A percentile compares a stretch with the other conserved stretches of the same genome.
phyloP scores from a whole-genome alignment of 2,797 vertebrate genomes.

The Strix occidentalis region DNA sequence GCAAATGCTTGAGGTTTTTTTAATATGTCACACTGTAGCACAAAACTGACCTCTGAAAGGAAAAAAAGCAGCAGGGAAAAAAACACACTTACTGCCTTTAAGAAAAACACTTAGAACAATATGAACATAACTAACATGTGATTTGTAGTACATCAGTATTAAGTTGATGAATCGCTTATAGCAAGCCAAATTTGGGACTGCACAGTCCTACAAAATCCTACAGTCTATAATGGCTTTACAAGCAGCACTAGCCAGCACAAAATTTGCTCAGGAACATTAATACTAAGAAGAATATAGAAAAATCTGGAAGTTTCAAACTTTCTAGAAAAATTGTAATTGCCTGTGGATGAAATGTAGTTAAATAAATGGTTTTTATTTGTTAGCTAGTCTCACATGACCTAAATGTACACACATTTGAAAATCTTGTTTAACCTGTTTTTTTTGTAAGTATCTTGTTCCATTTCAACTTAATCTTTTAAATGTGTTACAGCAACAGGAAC shows the following conservation, averaged over 20 bases:
- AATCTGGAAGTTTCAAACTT: not conserved
- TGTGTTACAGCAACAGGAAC: conserved; percentile 20
- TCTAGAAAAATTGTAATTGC: not conserved
- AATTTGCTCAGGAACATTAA: not conserved
- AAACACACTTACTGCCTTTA: not conserved
- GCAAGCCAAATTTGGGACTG: not conserved
- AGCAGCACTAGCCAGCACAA: not conserved
- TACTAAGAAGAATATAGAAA: not conserved
- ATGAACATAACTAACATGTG: not conserved
- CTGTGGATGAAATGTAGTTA: not conserved
- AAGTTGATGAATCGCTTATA: not conserved
- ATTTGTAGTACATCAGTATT: not conserved
- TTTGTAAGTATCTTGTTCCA: not conserved
- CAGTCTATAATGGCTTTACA: not conserved
- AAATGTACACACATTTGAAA: not conserved
- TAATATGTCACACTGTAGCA: not conserved
- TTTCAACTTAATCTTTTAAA: conserved; percentile 46
- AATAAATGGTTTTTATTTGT: not conserved
- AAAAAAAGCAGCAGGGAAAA: not conserved
- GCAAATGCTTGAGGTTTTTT: not conserved
- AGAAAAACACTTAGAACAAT: not conserved
- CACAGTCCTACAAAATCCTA: not conserved
- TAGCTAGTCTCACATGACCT: not conserved
- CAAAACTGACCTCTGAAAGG: not conserved
- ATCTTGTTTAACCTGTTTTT: conserved; percentile 8